Evolutionary conservation across 2,113 vertebrate genomes (phyloP).

Genomic region (Callaeas wilsoni): DNA sequence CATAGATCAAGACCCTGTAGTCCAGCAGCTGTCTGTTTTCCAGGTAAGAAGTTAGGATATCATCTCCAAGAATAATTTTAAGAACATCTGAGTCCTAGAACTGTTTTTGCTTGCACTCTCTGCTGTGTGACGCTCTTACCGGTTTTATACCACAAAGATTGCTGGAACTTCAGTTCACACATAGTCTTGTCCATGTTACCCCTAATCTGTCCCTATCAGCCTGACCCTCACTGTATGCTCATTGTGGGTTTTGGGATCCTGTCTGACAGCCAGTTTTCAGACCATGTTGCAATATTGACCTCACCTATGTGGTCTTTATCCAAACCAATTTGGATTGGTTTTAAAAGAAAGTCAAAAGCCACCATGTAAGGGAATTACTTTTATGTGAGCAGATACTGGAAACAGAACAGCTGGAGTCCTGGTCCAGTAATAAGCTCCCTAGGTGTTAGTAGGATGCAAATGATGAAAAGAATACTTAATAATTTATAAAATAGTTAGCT

Average conservation of each 20-base stretch:
- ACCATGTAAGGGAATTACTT: neutral
- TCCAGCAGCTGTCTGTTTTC: neutral
- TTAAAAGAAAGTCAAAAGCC: neutral
- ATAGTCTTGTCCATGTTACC: neutral
- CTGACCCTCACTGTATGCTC: neutral
- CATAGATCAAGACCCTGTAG: neutral
- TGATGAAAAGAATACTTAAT: neutral
- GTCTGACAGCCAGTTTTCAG: neutral
- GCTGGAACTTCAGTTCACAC: neutral
- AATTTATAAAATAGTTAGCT: neutral
- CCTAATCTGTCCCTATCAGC: neutral
- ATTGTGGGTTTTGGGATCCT: neutral
- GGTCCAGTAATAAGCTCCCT: neutral
- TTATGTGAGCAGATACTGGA: neutral
- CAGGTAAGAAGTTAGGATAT: neutral
- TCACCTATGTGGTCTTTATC: neutral
- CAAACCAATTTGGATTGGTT: neutral
- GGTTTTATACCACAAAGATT: neutral
- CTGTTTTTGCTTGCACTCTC: accelerated
- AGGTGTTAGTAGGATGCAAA: neutral
- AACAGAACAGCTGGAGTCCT: neutral
- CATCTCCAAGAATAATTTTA: neutral
- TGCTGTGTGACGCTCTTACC: neutral
- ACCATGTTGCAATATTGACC: neutral
- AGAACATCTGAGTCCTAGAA: neutral